Percentiles rank a stretch among this genome's conserved stretches.
Evolutionary conservation across 2,113 vertebrate species (phyloP).

Genomic region (Puffinus mauretanicus): DNA sequence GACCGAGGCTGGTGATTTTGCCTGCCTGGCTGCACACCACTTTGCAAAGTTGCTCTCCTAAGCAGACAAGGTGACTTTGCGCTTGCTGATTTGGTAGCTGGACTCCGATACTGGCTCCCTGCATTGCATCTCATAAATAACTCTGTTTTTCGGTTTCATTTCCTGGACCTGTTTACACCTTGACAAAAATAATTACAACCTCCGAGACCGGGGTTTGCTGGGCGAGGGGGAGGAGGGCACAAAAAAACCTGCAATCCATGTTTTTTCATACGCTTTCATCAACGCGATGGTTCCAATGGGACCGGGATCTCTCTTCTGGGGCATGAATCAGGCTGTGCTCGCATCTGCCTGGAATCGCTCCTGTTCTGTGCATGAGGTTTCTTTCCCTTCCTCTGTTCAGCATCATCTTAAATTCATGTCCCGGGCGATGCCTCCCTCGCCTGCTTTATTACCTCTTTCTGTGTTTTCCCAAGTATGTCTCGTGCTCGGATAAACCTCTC

Average conservation of each 20-base stretch:
- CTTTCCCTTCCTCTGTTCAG: background rate
- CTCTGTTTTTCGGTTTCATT: background rate
- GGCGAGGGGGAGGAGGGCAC: background rate
- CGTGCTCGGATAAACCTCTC: rapidly evolving
- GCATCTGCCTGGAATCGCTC: rapidly evolving
- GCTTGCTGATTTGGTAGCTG: background rate
- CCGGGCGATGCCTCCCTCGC: background rate
- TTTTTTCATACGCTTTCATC: background rate
- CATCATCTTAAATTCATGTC: conserved; percentile 32
- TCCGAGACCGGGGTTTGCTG: background rate
- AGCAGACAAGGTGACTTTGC: background rate
- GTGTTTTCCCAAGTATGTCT: background rate
- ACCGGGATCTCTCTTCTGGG: background rate
- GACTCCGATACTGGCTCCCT: background rate
- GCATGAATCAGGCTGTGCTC: background rate
- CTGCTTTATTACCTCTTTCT: conserved; percentile 1
- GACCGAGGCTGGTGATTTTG: background rate
- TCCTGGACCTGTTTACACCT: conserved; percentile 2
- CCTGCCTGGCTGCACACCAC: background rate
- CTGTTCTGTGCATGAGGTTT: background rate
- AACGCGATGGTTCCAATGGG: background rate
- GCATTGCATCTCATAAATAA: background rate
- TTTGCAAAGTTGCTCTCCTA: background rate
- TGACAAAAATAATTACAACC: conserved; percentile 43
- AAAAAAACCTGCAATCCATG: background rate